Conservation (phyloP, 2,888 invertebrate genomes). For the Anarsia innoxiella region DNA sequence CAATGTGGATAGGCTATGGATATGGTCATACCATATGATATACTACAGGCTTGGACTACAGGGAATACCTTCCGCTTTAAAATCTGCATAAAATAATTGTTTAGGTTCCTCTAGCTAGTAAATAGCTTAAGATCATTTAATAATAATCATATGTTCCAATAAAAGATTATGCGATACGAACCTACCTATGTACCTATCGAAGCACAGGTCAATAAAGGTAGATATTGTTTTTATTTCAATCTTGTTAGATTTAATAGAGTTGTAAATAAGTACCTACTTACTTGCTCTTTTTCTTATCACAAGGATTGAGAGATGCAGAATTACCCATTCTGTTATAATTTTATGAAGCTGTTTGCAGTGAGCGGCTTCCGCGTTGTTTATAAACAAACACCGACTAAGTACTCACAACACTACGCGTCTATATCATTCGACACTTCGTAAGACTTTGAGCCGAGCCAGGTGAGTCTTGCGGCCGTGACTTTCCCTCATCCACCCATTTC, state of each 20-base stretch:
- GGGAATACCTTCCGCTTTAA: no score
- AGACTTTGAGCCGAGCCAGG: conserved; percentile 6
- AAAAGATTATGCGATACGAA: no score
- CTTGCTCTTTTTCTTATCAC: conserved; percentile 65
- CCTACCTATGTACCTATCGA: no score
- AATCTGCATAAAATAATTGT: no score
- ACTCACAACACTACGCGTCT: conserved; percentile 8
- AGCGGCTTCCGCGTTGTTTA: background rate
- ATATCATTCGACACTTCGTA: conserved; percentile 12
- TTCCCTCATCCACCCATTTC: conserved; percentile 48
- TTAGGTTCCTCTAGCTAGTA: no score
- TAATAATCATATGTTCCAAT: no score
- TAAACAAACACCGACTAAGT: background rate
- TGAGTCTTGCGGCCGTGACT: conserved; percentile 57
- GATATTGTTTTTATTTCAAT: background rate
- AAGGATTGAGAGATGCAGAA: conserved; percentile 59
- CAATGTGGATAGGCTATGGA: no score
- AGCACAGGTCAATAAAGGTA: background rate
- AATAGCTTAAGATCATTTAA: no score
- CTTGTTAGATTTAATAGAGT: background rate
- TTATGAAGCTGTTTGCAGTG: background rate
- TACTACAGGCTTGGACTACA: no score
- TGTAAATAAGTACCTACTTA: conserved; percentile 34
- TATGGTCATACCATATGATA: no score
- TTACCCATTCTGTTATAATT: conserved; percentile 57